These are phyloP conservation scores for Stratiomys singularior DNA, from an alignment of 2,888 invertebrate species.

Conservation along the genomic window DNA sequence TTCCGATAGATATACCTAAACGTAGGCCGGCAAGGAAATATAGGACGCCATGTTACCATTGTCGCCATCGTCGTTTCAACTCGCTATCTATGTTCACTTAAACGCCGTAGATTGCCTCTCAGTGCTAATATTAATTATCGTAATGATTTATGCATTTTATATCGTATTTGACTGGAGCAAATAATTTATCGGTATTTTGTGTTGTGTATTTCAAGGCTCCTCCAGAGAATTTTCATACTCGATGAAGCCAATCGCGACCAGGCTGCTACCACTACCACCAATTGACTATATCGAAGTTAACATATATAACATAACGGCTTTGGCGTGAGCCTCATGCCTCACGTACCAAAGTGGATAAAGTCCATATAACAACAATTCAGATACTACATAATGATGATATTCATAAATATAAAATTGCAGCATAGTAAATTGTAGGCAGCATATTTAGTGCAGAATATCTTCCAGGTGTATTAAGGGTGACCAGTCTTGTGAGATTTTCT, in stretches of 20 bases:
- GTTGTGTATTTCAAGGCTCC: conserved; percentile 34
- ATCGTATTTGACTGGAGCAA: conserved; percentile 49
- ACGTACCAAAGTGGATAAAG: conserved; percentile 8
- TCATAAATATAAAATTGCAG: conserved; percentile 21
- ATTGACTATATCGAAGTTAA: background rate
- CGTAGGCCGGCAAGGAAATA: no score
- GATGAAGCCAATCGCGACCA: background rate
- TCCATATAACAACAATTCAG: conserved; percentile 13
- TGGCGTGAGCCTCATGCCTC: background rate
- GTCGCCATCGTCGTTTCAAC: background rate
- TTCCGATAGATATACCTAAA: background rate
- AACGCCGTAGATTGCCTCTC: conserved; percentile 46
- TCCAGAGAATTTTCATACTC: background rate
- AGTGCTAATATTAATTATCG: conserved; percentile 52
- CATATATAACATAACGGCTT: background rate
- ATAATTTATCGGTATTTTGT: conserved; percentile 50
- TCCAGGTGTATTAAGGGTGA: no score
- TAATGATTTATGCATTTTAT: conserved; percentile 53
- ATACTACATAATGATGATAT: conserved; percentile 23
- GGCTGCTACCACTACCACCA: background rate
- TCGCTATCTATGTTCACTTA: conserved; percentile 25
- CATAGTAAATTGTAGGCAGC: no score
- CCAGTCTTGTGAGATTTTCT: no score
- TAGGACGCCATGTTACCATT: background rate
- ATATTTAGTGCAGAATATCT: no score